Conservation (phyloP, 53 echinoderm and acorn worm species). For the Paelopatides confundens region DNA sequence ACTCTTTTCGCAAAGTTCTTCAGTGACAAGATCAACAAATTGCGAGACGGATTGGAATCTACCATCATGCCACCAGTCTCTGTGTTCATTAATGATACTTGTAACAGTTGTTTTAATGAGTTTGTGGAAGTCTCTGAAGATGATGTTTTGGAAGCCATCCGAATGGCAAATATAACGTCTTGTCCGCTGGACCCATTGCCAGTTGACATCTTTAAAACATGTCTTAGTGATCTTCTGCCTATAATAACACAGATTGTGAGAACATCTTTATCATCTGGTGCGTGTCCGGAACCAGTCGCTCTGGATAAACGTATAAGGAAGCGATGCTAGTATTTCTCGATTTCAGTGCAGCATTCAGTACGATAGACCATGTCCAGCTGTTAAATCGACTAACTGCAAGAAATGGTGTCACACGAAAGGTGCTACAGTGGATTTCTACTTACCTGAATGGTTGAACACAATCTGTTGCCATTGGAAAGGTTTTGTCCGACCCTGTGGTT, state of each 20-base stretch:
- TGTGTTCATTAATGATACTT: neutral
- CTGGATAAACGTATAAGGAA: slow-evolving; percentile 29
- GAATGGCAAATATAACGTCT: slow-evolving; percentile 25
- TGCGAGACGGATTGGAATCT: neutral
- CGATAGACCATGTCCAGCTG: too few relatives aligned
- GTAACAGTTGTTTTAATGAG: neutral
- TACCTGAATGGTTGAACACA: slow-evolving; percentile 4
- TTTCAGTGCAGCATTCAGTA: too few relatives aligned
- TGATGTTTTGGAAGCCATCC: too few relatives aligned
- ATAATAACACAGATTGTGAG: slow-evolving; percentile 54
- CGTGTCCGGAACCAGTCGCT: slow-evolving; percentile 47
- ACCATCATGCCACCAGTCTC: slow-evolving; percentile 8
- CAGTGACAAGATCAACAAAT: neutral
- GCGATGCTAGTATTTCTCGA: slow-evolving; percentile 6
- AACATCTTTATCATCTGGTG: slow-evolving; percentile 27
- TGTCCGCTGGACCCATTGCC: slow-evolving; percentile 58
- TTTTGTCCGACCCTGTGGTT: neutral
- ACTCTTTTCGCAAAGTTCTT: slow-evolving; percentile 29
- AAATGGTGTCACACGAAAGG: neutral
- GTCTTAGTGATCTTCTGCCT: neutral
- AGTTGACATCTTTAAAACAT: neutral
- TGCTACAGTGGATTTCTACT: neutral
- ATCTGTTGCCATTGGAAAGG: slow-evolving; percentile 20
- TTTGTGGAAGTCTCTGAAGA: neutral
- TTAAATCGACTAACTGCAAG: neutral